Evolutionary conservation across 1,140 invertebrate species (phyloP).

Genomic region (Zeugodacus cucurbitae): DNA sequence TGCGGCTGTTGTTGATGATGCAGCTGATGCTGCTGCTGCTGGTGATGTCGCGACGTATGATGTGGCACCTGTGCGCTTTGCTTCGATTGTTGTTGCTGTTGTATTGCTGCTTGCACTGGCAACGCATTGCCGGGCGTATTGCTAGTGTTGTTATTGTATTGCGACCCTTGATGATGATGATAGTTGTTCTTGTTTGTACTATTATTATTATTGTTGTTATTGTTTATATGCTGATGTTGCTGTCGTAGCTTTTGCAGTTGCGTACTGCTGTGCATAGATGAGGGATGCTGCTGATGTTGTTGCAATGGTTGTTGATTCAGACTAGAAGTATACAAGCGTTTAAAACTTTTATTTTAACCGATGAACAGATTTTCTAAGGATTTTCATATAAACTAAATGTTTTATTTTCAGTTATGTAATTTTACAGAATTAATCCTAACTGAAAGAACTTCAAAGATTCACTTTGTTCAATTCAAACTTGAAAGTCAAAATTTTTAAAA

Average conservation of each 20-base stretch:
- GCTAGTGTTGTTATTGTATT: neutral
- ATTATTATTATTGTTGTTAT: constrained; percentile 20
- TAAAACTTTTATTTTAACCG: neutral
- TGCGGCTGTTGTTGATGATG: neutral
- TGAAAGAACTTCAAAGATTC: too few species aligned
- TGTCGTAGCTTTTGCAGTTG: constrained; percentile 23
- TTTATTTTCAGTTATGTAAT: too few species aligned
- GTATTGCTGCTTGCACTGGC: neutral
- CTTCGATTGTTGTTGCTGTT: neutral
- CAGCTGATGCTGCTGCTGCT: neutral
- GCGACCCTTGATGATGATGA: constrained; percentile 20
- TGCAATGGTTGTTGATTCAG: constrained; percentile 2
- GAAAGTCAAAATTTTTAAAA: too few species aligned
- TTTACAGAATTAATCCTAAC: too few species aligned
- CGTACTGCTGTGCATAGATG: neutral
- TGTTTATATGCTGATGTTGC: constrained; percentile 39
- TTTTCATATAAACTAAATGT: too few species aligned
- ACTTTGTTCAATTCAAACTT: too few species aligned
- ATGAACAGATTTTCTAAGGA: too few species aligned
- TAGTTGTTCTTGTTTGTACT: constrained; percentile 31
- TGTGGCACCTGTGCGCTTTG: neutral
- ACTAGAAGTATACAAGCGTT: neutral
- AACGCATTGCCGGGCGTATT: neutral
- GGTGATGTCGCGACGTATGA: neutral
- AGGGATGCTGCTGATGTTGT: neutral